A percentile compares a stretch with the other conserved stretches of the same genome.
phyloP scores from a whole-genome alignment of 1,140 invertebrate species.

The Bombus waltoni region DNA sequence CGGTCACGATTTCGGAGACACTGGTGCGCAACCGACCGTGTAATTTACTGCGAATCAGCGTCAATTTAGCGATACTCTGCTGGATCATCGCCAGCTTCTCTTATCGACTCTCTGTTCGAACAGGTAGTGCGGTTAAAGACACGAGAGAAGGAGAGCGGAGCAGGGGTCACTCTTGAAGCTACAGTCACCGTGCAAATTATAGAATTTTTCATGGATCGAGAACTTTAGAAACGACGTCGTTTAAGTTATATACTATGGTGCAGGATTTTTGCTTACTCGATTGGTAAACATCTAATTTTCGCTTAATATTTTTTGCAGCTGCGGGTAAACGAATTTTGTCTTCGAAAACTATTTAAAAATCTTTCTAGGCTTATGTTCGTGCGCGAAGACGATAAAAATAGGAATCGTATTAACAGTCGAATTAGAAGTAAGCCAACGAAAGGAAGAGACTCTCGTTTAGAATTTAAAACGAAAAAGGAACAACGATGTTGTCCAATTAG shows the following conservation, averaged over 20 bases:
- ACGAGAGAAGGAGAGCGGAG: no score
- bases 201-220: not conserved
- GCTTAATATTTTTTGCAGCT: not conserved
- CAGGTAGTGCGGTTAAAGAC: not conserved
- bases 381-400: no score
- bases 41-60: constrained; percentile 56
- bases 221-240: not conserved
- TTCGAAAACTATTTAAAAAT: no score
- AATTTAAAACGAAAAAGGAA: not conserved
- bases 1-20: constrained; percentile 53
- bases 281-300: not conserved
- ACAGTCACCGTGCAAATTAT: not conserved
- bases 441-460: not conserved
- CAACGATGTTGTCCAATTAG: not conserved
- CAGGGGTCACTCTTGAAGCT: not conserved
- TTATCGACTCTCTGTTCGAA: not conserved
- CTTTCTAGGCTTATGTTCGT: no score
- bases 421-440: not conserved
- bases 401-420: no score
- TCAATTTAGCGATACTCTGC: constrained; percentile 43
- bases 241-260: not conserved
- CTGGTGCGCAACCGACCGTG: constrained; percentile 14
- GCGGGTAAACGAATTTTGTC: no score
- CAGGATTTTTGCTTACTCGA: not conserved
- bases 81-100: constrained; percentile 30